Base-by-base conservation (phyloP, 2,113 vertebrate species). In the Oenanthe melanoleuca region DNA sequence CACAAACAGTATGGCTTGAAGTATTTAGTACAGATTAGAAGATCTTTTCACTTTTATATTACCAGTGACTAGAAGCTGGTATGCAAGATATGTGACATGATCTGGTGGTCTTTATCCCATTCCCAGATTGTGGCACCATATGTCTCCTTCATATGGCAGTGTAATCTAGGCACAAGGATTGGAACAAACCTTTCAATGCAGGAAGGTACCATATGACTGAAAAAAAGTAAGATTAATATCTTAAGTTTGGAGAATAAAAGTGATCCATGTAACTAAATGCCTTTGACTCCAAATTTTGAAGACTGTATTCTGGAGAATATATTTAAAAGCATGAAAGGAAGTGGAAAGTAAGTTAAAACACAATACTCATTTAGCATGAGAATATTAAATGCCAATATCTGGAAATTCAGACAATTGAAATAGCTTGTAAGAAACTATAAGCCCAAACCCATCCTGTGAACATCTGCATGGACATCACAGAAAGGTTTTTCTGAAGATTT, bases 81-180 rank as follows among this genome's bases (percentile, higher is more conserved):
- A 63, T 24, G 34, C 6, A 59, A 89, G 29, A 31, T 88, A 65
- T 3, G 12, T 86, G 71, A 60, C 55, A 52, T 70, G 74, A 95
- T 77, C 74, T 26, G 26, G 38, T 94, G 44, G 78, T 93, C 55
- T 92, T 75, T 49, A 82, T 66, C 34, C 33, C 25, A 2, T 73
- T 89, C 17, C 55, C 67, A 93, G 66, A 94, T 40, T 92, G 82
- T 71, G 60, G 37, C 15, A 18, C 64, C 89, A 92, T 83, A 92
- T 80, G 71, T 33, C 18, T 83, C 53, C 49, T 56, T 82, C 64
- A n/a, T 49, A 86, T 22, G 29, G 12, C 55, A 65, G 8, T 19
- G 23, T 12, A 82, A 89, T 80, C 67, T 22, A 60, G 47, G 64
- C 82, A 70, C 21, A 53, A 73, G 29, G 52, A 83, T 63, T 40